Percentiles rank a stretch among this genome's conserved stretches.
These are phyloP conservation scores for Cardinalis cardinalis DNA, from an alignment of 2,113 vertebrate genomes.

Conservation along the genomic window DNA sequence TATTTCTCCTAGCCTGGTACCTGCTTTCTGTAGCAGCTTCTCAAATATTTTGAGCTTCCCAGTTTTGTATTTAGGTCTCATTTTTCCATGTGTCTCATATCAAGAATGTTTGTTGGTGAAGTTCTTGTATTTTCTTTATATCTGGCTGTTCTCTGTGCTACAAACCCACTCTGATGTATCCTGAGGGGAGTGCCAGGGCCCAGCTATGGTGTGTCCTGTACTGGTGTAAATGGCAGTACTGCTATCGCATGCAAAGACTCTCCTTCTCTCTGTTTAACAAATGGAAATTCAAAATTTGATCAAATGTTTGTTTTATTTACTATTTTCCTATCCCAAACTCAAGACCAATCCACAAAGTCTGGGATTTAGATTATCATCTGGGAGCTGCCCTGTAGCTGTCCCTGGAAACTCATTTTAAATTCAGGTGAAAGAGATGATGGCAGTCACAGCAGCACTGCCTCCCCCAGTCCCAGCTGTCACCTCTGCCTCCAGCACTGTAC, in stretches of 20 bases:
- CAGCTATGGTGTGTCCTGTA: background rate
- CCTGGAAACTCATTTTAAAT: background rate
- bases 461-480: rapidly evolving
- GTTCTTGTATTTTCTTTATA: background rate
- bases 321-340: background rate
- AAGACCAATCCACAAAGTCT: background rate
- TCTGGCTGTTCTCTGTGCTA: background rate
- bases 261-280: background rate
- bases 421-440: background rate
- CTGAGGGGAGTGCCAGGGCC: background rate
- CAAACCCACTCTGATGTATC: background rate
- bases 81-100: background rate
- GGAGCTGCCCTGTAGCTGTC: background rate
- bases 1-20: background rate
- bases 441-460: background rate
- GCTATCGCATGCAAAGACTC: background rate
- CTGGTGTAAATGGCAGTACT: background rate
- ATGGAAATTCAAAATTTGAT: background rate
- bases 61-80: background rate
- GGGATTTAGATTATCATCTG: background rate
- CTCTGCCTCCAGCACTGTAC: background rate
- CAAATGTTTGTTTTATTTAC: background rate
- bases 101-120: background rate
- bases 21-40: background rate
- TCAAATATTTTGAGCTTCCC: background rate